A percentile compares a stretch with the other conserved stretches of the same genome.
phyloP scores from a whole-genome alignment of 2,797 vertebrate genomes.

The Pangasius sanitwongsei region DNA sequence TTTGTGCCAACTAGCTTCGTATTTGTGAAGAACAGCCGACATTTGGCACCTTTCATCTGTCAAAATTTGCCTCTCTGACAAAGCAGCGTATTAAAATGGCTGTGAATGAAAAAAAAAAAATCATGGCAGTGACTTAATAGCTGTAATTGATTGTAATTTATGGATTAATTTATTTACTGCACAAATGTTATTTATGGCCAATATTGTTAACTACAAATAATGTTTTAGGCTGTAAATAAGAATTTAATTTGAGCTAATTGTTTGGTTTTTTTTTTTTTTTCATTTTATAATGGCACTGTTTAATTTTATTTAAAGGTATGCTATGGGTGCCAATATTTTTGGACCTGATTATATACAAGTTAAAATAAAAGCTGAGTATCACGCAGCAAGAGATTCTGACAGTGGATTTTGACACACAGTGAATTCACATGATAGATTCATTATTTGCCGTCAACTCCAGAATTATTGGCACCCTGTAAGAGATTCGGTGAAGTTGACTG shows the following conservation, averaged over 20 bases:
- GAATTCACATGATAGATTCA: not conserved
- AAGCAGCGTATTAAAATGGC: constrained; percentile 7
- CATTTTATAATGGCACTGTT: not conserved
- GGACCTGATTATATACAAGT: no score
- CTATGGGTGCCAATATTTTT: not conserved
- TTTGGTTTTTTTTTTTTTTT: not conserved
- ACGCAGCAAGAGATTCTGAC: not conserved
- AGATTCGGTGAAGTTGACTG: not conserved
- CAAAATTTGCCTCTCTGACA: constrained; percentile 21
- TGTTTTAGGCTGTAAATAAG: not conserved
- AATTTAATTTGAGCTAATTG: not conserved
- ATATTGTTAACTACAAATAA: not conserved
- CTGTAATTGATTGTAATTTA: not conserved
- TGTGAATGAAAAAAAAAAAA: not conserved
- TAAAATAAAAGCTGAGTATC: not conserved
- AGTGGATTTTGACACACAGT: not conserved
- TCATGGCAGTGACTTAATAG: not conserved
- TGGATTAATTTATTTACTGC: not conserved
- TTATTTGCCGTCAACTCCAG: not conserved
- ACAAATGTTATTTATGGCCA: not conserved
- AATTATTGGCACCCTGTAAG: not conserved
- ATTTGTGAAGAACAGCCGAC: constrained; percentile 6
- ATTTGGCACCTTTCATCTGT: constrained; percentile 13
- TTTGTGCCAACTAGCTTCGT: not conserved
- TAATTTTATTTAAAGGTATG: not conserved